A percentile compares a stretch with the other conserved stretches of the same genome.
Conservation (phyloP, 2,113 vertebrate genomes). For the Illadopsis cleaveri region DNA sequence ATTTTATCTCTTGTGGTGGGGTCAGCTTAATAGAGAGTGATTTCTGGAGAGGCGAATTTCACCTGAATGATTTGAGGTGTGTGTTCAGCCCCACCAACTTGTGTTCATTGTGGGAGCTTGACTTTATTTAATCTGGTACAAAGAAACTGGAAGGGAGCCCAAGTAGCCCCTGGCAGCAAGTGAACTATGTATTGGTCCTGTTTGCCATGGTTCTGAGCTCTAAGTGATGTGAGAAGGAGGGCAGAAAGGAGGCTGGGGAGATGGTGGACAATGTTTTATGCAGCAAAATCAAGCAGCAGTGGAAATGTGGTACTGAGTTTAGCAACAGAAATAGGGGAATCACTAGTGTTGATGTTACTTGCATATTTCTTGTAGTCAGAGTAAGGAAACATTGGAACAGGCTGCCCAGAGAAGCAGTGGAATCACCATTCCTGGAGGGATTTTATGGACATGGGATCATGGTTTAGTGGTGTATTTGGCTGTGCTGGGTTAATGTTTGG, state of each 20-base stretch:
- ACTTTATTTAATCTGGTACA: not conserved
- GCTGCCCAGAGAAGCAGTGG: not conserved
- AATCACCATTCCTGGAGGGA: not conserved
- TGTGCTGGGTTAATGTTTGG: not conserved
- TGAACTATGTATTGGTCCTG: not conserved
- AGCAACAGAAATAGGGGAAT: not conserved
- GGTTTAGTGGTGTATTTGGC: not conserved
- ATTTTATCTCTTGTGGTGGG: not conserved
- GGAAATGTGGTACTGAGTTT: not conserved
- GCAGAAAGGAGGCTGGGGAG: not conserved
- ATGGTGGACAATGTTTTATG: not conserved
- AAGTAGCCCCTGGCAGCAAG: not conserved
- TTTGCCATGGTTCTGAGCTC: not conserved
- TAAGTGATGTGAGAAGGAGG: rapidly evolving
- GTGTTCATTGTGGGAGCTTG: rapidly evolving
- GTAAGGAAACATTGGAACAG: not conserved
- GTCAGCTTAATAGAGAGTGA: rapidly evolving
- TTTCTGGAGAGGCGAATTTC: not conserved
- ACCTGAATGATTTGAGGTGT: not conserved
- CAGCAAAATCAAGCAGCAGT: not conserved
- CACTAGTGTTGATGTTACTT: not conserved
- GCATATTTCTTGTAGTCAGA: not conserved
- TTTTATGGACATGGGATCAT: not conserved
- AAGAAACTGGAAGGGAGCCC: not conserved
- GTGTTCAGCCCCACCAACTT: not conserved